phyloP scores from a whole-genome alignment of 2,797 vertebrate species.

The Danio jaintianensis region DNA sequence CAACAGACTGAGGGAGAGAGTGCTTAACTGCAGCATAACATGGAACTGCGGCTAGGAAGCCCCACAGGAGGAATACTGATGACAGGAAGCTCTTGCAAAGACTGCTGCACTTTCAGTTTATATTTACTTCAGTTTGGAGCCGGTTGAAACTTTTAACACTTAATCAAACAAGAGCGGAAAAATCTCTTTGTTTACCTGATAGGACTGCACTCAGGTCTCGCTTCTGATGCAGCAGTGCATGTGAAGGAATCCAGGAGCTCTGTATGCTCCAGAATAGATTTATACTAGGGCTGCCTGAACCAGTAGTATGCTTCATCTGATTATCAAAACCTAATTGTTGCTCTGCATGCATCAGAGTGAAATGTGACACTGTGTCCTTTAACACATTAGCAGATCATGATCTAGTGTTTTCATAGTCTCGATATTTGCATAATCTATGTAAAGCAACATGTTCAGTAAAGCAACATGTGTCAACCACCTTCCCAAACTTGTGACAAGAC shows the following conservation, averaged over 20 bases:
- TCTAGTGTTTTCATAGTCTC: neutral
- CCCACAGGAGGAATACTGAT: constrained; percentile 56
- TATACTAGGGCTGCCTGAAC: neutral
- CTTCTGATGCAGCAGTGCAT: constrained; percentile 18
- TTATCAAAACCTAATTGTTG: neutral
- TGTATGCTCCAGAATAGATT: constrained; percentile 7
- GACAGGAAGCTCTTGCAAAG: constrained; percentile 40
- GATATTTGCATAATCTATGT: neutral
- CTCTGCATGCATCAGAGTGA: neutral
- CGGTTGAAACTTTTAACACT: constrained; percentile 42
- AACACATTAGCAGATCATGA: neutral
- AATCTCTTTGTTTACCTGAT: neutral
- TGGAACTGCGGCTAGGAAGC: constrained; percentile 54
- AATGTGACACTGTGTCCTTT: neutral
- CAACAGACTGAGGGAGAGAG: constrained; percentile 38
- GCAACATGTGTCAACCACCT: neutral
- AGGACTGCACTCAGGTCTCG: neutral
- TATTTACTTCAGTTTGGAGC: constrained; percentile 31
- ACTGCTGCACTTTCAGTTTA: constrained; percentile 43
- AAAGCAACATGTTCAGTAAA: neutral
- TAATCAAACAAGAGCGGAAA: neutral
- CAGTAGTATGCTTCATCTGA: neutral
- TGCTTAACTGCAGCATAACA: constrained; percentile 59
- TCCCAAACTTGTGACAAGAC: neutral
- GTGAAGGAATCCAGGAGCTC: neutral